Evolutionary conservation across 2,113 vertebrate genomes (phyloP).

Genomic region (Chionodraco myersi): DNA sequence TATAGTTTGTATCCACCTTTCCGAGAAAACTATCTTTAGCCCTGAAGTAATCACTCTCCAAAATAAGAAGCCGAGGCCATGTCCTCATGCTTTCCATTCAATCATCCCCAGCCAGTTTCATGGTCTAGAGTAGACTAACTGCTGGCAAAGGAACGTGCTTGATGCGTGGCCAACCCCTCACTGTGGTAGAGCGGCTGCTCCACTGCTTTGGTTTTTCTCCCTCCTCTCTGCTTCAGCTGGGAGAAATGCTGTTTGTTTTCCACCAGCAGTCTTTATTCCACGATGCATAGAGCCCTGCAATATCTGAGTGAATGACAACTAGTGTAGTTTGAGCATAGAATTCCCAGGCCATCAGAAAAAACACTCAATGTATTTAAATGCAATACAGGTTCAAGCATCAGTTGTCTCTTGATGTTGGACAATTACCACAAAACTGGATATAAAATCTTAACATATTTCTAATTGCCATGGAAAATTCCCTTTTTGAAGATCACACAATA

Average conservation of each 20-base stretch:
- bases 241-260: constrained; percentile 41
- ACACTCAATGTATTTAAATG: neutral
- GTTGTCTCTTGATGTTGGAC: neutral
- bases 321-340: constrained; percentile 13
- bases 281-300: neutral
- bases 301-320: constrained; percentile 34
- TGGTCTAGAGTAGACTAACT: constrained; percentile 58
- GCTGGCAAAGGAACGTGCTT: constrained; percentile 65
- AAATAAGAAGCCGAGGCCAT: constrained; percentile 38
- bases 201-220: constrained; percentile 28
- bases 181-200: constrained; percentile 66
- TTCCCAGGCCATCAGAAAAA: constrained; percentile 22
- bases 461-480: neutral
- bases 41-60: constrained; percentile 18
- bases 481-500: constrained; percentile 10
- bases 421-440: neutral
- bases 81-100: constrained; percentile 71
- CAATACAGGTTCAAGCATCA: neutral
- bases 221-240: constrained; percentile 29
- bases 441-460: neutral
- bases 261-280: constrained; percentile 14
- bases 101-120: constrained; percentile 51
- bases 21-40: constrained; percentile 31
- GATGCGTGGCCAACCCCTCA: constrained; percentile 48
- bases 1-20: constrained; percentile 25